These are phyloP conservation scores for Platyura marginata DNA, from an alignment of 1,140 invertebrate species.

Conservation along the genomic window DNA sequence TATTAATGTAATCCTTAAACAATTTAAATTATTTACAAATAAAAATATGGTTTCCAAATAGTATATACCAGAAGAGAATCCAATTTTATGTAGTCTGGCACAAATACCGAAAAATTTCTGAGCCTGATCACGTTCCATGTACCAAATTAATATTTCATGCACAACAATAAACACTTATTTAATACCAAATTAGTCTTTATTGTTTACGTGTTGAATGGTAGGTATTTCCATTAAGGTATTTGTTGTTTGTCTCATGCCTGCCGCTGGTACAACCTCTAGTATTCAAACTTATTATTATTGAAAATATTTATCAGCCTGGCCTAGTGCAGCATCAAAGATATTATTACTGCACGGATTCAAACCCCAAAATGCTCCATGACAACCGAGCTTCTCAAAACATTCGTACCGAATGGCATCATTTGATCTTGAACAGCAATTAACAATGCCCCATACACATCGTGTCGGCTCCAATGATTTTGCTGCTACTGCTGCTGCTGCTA, in stretches of 20 bases:
- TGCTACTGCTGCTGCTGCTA: background rate
- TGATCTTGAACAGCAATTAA: conserved; percentile 37
- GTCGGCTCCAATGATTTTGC: conserved; percentile 18
- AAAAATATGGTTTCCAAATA: too few relatives aligned
- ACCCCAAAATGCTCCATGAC: conserved; percentile 40
- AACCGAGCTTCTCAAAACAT: conserved; percentile 46
- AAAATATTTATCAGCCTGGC: conserved; percentile 27
- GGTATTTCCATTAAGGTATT: background rate
- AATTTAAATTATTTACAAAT: too few relatives aligned
- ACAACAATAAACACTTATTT: background rate
- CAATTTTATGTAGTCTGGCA: too few relatives aligned
- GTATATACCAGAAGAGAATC: background rate
- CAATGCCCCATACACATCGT: conserved; percentile 42
- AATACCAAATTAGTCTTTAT: background rate
- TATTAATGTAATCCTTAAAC: too few relatives aligned
- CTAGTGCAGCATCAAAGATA: conserved; percentile 28
- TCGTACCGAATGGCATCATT: conserved; percentile 17
- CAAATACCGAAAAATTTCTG: background rate
- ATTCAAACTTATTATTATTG: background rate
- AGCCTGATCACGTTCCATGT: background rate
- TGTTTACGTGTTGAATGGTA: background rate
- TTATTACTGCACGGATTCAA: conserved; percentile 35
- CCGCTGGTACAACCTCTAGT: too few relatives aligned
- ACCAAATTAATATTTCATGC: background rate
- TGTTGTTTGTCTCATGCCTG: too few relatives aligned